Conservation (phyloP, 1,140 invertebrate species). For the Neocloeon triangulifer region DNA sequence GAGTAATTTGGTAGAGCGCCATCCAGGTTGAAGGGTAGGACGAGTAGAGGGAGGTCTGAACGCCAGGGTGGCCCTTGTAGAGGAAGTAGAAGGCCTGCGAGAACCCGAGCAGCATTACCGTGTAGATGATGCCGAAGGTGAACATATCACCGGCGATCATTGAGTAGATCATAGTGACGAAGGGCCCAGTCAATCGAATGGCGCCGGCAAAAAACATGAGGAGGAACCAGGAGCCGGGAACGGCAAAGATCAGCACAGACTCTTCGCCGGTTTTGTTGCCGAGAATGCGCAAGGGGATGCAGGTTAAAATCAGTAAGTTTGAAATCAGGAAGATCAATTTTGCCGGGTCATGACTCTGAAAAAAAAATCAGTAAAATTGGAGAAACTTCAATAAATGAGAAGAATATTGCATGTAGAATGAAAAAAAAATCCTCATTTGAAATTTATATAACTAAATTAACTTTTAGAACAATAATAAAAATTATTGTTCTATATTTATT, state of each 20-base stretch:
- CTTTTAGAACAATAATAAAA: no score
- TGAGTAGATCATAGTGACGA: conserved; percentile 95
- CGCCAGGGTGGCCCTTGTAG: conserved; percentile 73
- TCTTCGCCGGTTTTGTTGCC: conserved; percentile 62
- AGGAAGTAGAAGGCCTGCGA: conserved; percentile 93
- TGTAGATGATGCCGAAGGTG: conserved; percentile 90
- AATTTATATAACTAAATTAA: no score
- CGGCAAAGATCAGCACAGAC: conserved; percentile 70
- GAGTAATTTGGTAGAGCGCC: conserved; percentile 91
- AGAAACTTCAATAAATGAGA: neutral
- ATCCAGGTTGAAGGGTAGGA: conserved; percentile 87
- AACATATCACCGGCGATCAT: conserved; percentile 97
- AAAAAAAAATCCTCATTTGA: no score
- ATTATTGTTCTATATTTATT: no score
- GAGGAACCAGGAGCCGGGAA: conserved; percentile 90
- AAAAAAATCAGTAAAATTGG: conserved; percentile 9
- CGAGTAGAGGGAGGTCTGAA: conserved; percentile 51
- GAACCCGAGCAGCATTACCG: conserved; percentile 81
- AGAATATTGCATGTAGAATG: no score
- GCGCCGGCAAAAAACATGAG: conserved; percentile 97
- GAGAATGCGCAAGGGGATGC: conserved; percentile 69
- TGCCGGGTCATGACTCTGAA: conserved; percentile 73
- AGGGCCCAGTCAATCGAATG: conserved; percentile 79
- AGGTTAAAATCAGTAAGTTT: conserved; percentile 76
- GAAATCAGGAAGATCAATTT: conserved; percentile 85